phyloP scores from a whole-genome alignment of 2,888 invertebrate species.

The Timandra comae region DNA sequence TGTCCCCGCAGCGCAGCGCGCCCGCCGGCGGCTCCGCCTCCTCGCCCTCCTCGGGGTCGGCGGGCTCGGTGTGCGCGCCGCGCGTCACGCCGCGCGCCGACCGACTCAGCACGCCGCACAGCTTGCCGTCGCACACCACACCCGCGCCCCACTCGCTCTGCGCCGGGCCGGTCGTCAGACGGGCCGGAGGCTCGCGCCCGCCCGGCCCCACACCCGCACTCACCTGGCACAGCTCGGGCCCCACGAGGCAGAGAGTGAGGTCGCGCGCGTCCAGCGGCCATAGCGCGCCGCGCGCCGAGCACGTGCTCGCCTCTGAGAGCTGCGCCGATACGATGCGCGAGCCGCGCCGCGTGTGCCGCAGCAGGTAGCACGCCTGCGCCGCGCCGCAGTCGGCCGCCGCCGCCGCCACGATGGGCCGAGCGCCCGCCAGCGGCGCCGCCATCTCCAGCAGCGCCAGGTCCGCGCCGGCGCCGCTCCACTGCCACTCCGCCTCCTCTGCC shows the following conservation, averaged over 20 bases:
- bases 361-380: slow-evolving; percentile 33
- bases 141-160: slow-evolving; percentile 54
- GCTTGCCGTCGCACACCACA: slow-evolving; percentile 53
- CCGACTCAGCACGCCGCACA: slow-evolving; percentile 52
- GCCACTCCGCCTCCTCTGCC: slow-evolving; percentile 17
- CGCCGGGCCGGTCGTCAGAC: no score
- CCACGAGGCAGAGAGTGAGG: slow-evolving; percentile 41
- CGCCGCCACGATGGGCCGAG: slow-evolving; percentile 47
- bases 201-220: no score
- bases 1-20: slow-evolving; percentile 32
- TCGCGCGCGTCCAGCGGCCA: slow-evolving; percentile 33
- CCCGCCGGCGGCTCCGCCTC: slow-evolving; percentile 6
- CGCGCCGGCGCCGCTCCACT: slow-evolving; percentile 9
- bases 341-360: slow-evolving; percentile 28
- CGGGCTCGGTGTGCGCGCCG: slow-evolving; percentile 1
- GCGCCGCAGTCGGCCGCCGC: slow-evolving; percentile 31
- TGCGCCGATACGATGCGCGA: slow-evolving; percentile 31
- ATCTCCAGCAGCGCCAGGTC: slow-evolving; percentile 52
- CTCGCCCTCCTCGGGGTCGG: slow-evolving; percentile 1
- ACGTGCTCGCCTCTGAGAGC: slow-evolving; percentile 16
- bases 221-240: slow-evolving; percentile 44
- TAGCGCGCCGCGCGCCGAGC: slow-evolving; percentile 31
- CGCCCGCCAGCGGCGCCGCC: slow-evolving; percentile 40
- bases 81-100: slow-evolving; percentile 17
- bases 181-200: no score